Conservation (phyloP, 92 coral and sea anemone species). For the Actinostola sp. region DNA sequence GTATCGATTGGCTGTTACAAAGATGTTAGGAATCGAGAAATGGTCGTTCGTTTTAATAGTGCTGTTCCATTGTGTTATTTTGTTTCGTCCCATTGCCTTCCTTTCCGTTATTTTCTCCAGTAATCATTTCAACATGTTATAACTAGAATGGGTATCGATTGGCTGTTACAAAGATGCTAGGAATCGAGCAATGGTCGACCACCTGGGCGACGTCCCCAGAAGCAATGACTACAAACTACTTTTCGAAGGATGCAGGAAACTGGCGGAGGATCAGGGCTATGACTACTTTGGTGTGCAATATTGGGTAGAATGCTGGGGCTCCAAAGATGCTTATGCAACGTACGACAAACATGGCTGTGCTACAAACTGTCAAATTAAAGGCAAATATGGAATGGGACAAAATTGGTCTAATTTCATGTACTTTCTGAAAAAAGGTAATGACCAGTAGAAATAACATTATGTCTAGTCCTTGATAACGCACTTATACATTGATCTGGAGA, state of each 20-base stretch:
- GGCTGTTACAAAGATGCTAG: slow-evolving; percentile 13
- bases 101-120: no score
- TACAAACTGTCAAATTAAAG: background rate
- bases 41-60: no score
- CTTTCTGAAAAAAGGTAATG: background rate
- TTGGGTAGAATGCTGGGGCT: slow-evolving; percentile 7
- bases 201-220: background rate
- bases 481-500: no score
- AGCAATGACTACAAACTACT: background rate
- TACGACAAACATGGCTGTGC: slow-evolving; percentile 23
- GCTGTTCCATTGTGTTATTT: no score
- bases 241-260: background rate
- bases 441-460: no score
- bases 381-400: slow-evolving; percentile 6
- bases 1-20: slow-evolving; percentile 13
- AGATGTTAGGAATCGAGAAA: background rate
- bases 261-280: slow-evolving; percentile 8
- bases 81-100: no score
- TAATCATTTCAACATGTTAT: background rate
- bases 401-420: slow-evolving; percentile 18
- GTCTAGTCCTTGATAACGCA: no score
- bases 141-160: background rate
- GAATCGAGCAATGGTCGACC: background rate
- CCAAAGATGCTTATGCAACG: background rate
- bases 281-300: slow-evolving; percentile 11